phyloP scores from a whole-genome alignment of 2,888 invertebrate species.

The Acleris holmiana region DNA sequence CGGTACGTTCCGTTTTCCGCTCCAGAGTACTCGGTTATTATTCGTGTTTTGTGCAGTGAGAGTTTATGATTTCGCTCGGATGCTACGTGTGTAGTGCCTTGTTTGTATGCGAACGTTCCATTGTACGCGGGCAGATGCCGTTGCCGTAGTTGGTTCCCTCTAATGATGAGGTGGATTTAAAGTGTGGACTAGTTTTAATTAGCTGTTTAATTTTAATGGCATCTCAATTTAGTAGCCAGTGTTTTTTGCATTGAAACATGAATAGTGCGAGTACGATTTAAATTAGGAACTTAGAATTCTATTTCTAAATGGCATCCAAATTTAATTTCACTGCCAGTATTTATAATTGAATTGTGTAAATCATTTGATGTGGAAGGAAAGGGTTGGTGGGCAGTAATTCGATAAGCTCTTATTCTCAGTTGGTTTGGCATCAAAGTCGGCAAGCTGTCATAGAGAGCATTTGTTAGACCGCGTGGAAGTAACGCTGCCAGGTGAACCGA shows the following conservation, averaged over 20 bases:
- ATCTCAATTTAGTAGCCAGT: neutral
- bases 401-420: conserved; percentile 37
- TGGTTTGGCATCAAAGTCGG: conserved; percentile 41
- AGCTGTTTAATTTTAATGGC: neutral
- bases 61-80: conserved; percentile 42
- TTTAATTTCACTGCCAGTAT: neutral
- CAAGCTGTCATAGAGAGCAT: conserved; percentile 39
- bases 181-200: conserved; percentile 16
- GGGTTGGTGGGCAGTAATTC: conserved; percentile 17
- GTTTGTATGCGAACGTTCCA: conserved; percentile 36
- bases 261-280: neutral
- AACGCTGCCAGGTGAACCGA: conserved; percentile 32
- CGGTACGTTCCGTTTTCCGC: conserved; percentile 39
- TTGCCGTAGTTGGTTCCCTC: conserved; percentile 27
- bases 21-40: conserved; percentile 37
- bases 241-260: too few species aligned
- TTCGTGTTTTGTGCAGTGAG: conserved; percentile 36
- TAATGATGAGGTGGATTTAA: conserved; percentile 30
- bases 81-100: conserved; percentile 41
- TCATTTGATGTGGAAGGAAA: conserved; percentile 16
- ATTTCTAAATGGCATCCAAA: conserved; percentile 1
- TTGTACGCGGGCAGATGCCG: conserved; percentile 35
- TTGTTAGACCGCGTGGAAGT: conserved; percentile 33
- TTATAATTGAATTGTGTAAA: conserved; percentile 9
- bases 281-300: conserved; percentile 2